Conservation (phyloP, 2,113 vertebrate genomes). For the Ranitomeya imitator region DNA sequence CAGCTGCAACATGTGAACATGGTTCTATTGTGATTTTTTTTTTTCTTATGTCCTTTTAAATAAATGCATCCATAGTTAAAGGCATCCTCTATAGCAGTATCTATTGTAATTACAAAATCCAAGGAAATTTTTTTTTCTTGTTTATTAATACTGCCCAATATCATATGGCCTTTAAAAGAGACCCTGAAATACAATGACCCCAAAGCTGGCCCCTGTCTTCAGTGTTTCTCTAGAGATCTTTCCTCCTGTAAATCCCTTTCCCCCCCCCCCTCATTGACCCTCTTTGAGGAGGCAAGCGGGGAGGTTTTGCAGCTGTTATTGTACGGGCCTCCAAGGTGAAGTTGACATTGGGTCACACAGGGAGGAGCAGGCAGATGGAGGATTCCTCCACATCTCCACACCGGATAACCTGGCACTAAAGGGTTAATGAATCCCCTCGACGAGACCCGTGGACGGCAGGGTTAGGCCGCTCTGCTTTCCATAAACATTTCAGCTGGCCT, state of each 20-base stretch:
- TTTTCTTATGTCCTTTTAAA: no score
- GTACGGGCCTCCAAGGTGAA: not conserved
- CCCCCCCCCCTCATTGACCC: not conserved
- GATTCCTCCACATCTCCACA: not conserved
- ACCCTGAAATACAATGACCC: not conserved
- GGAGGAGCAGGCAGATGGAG: not conserved
- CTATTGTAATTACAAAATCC: no score
- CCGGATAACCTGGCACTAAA: not conserved
- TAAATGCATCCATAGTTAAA: no score
- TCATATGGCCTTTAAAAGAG: not conserved
- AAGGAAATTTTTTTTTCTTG: no score
- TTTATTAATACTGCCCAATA: no score
- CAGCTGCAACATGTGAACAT: no score
- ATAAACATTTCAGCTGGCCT: constrained; percentile 51
- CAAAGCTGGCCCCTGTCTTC: not conserved
- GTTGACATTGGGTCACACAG: not conserved
- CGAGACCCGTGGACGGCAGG: not conserved
- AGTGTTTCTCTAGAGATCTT: not conserved
- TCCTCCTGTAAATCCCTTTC: not conserved
- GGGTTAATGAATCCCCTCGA: not conserved
- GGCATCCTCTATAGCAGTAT: no score
- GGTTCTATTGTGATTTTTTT: no score
- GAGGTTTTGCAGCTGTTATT: not conserved
- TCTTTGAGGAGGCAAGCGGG: not conserved
- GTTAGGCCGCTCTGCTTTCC: constrained; percentile 56